A percentile compares a stretch with the other conserved stretches of the same genome.
phyloP scores from a whole-genome alignment of 2,113 vertebrate genomes.

The Neodontobutis hainanensis region DNA sequence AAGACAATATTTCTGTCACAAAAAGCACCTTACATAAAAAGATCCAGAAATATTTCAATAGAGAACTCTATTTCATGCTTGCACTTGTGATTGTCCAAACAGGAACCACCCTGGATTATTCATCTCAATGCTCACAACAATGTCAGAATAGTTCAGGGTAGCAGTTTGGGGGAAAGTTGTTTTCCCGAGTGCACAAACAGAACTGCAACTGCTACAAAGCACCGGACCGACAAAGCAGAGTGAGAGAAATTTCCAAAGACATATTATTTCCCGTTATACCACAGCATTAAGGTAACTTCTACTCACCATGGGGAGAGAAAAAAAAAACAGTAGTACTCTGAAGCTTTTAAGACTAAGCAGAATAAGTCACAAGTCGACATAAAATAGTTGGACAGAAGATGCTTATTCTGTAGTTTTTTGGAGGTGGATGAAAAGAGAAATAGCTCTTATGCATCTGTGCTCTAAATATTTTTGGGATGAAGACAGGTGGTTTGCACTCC shows the following conservation, averaged over 20 bases:
- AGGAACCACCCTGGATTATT: constrained; percentile 21
- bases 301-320: too few relatives aligned
- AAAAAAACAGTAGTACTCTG: background rate
- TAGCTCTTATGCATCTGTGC: background rate
- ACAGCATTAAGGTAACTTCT: too few relatives aligned
- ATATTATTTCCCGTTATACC: too few relatives aligned
- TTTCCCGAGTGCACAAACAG: constrained; percentile 39
- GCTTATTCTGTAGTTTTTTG: background rate
- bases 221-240: constrained; percentile 16
- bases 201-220: constrained; percentile 27
- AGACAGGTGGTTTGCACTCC: constrained; percentile 2
- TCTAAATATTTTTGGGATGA: background rate
- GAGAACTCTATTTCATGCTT: constrained; percentile 8
- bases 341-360: background rate
- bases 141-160: constrained; percentile 40
- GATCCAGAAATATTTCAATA: background rate
- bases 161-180: constrained; percentile 26
- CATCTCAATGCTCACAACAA: constrained; percentile 34
- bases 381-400: background rate
- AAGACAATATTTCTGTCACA: background rate
- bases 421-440: background rate
- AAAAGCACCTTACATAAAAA: too few relatives aligned
- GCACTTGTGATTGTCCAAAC: constrained; percentile 10
- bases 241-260: constrained; percentile 2
- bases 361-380: background rate